Conservation (phyloP, 2,113 vertebrate genomes). For the Tachycineta bicolor region DNA sequence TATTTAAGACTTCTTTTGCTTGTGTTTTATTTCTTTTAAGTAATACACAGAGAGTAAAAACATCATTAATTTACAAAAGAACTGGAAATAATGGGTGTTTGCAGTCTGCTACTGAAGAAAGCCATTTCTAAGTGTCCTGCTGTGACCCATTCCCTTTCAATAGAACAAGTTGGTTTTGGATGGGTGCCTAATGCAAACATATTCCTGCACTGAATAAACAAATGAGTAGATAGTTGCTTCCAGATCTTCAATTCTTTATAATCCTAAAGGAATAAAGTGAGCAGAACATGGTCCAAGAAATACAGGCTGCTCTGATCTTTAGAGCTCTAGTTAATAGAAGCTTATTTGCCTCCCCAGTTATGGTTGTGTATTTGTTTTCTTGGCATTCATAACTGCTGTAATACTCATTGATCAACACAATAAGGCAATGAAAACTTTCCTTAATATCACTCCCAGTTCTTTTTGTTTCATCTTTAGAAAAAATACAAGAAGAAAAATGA, state of each 20-base stretch:
- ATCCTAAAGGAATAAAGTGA: slow-evolving; percentile 58
- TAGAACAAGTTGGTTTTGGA: slow-evolving; percentile 61
- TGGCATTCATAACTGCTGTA: neutral
- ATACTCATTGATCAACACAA: neutral
- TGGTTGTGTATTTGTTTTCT: neutral
- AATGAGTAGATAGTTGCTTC: slow-evolving; percentile 50
- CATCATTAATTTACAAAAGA: slow-evolving; percentile 32
- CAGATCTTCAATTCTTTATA: slow-evolving; percentile 48
- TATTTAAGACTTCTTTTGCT: slow-evolving; percentile 6
- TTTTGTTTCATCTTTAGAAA: neutral
- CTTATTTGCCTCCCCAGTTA: neutral
- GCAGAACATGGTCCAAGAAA: neutral
- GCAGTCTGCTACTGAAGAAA: slow-evolving; percentile 50
- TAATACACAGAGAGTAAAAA: slow-evolving; percentile 31
- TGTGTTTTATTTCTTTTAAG: slow-evolving; percentile 12
- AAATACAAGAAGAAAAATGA: neutral
- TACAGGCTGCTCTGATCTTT: slow-evolving; percentile 46
- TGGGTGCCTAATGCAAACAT: slow-evolving; percentile 48
- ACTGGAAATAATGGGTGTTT: slow-evolving; percentile 55
- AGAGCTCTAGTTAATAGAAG: slow-evolving; percentile 23
- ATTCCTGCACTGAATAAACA: slow-evolving; percentile 47
- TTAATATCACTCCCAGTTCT: neutral
- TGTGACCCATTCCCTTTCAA: slow-evolving; percentile 55
- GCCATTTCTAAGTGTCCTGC: slow-evolving; percentile 56
- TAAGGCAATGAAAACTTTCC: neutral